These are phyloP conservation scores for Seladonia tumulorum DNA, from an alignment of 2,888 invertebrate species.

Conservation along the genomic window DNA sequence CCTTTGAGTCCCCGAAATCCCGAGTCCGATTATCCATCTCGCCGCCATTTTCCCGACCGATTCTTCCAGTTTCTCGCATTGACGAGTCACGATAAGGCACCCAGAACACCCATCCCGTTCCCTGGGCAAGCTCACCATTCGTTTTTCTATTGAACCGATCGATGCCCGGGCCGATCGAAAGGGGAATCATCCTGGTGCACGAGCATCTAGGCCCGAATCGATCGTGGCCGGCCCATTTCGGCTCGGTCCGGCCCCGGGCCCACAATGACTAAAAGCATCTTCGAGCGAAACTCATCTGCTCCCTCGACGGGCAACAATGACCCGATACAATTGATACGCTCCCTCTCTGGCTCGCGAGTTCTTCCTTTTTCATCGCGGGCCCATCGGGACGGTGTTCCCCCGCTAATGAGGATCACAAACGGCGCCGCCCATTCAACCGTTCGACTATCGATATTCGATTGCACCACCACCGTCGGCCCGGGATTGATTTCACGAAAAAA, in stretches of 20 bases:
- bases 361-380: conserved; percentile 42
- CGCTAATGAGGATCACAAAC: conserved; percentile 70
- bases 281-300: conserved; percentile 79
- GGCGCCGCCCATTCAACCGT: conserved; percentile 61
- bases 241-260: conserved; percentile 17
- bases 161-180: conserved; percentile 8
- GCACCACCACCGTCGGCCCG: background rate
- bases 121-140: background rate
- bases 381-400: conserved; percentile 44
- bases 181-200: conserved; percentile 4
- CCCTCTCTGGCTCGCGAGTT: conserved; percentile 57
- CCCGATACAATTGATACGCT: conserved; percentile 77
- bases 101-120: background rate
- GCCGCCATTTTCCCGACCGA: background rate
- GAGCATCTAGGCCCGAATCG: conserved; percentile 56
- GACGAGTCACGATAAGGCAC: conserved; percentile 1
- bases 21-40: background rate
- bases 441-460: conserved; percentile 28
- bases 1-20: background rate
- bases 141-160: conserved; percentile 43
- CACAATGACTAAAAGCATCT: conserved; percentile 76
- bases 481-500: conserved; percentile 17
- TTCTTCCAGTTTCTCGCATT: background rate
- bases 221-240: conserved; percentile 61
- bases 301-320: conserved; percentile 77